phyloP scores from a whole-genome alignment of 2,888 invertebrate genomes.

The Sclerodermus sp. region DNA sequence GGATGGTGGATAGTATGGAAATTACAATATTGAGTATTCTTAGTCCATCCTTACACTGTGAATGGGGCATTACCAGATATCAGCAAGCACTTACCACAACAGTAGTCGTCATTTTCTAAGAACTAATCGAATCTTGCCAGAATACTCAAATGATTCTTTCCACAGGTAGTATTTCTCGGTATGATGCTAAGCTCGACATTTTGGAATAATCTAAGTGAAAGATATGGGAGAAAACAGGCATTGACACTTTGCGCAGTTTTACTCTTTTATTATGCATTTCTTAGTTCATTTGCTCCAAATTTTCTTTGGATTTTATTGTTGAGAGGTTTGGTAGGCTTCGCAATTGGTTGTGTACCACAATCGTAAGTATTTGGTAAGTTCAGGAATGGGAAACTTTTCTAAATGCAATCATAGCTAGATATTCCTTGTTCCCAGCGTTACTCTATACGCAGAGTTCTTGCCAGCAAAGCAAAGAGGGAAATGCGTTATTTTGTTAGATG shows the following conservation, averaged over 20 bases:
- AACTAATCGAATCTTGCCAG: background rate
- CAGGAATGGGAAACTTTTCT: background rate
- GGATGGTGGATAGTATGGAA: constrained; percentile 99
- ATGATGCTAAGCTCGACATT: constrained; percentile 97
- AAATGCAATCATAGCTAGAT: constrained; percentile 16
- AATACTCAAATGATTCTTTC: constrained; percentile 16
- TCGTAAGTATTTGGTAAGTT: constrained; percentile 71
- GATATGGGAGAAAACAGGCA: constrained; percentile 92
- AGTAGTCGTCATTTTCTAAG: constrained; percentile 56
- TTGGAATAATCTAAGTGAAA: constrained; percentile 94
- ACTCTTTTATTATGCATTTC: constrained; percentile 85
- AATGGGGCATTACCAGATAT: constrained; percentile 89
- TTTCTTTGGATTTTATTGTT: constrained; percentile 88
- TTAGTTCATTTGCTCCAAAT: constrained; percentile 89
- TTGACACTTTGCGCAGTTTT: constrained; percentile 86
- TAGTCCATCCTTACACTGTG: constrained; percentile 91
- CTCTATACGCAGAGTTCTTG: constrained; percentile 93
- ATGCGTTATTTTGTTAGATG: constrained; percentile 92
- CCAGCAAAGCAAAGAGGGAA: constrained; percentile 92
- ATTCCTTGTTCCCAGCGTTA: constrained; percentile 68
- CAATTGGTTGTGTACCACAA: constrained; percentile 95
- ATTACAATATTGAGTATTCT: constrained; percentile 95
- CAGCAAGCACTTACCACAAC: constrained; percentile 93
- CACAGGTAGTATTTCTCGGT: constrained; percentile 83
- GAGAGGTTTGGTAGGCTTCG: constrained; percentile 92